Percentiles rank a stretch among this genome's conserved stretches.
These are phyloP conservation scores for Colletes gigas DNA, from an alignment of 1,140 invertebrate genomes.

Conservation along the genomic window DNA sequence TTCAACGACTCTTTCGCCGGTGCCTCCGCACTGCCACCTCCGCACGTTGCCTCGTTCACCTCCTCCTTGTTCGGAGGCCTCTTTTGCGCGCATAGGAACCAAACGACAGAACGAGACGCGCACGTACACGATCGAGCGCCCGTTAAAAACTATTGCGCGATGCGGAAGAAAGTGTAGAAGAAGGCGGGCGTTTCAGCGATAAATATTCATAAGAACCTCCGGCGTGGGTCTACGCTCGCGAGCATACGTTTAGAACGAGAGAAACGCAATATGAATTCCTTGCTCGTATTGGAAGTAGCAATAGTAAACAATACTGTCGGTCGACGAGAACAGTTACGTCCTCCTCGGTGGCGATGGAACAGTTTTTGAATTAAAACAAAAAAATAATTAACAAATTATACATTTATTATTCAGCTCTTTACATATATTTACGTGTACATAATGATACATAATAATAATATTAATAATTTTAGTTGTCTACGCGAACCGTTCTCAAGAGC, in stretches of 20 bases:
- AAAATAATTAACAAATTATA: too few species aligned
- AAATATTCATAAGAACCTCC: slow-evolving; percentile 68
- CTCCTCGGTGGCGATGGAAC: too few species aligned
- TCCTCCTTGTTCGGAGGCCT: slow-evolving; percentile 12
- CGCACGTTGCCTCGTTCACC: slow-evolving; percentile 39
- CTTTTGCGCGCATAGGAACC: slow-evolving; percentile 44
- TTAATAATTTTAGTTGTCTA: too few species aligned
- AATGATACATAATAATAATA: too few species aligned
- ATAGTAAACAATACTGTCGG: too few species aligned
- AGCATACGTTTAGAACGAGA: slow-evolving; percentile 12
- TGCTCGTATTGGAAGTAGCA: not conserved
- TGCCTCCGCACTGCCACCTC: slow-evolving; percentile 35
- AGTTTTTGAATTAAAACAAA: too few species aligned
- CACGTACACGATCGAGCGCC: slow-evolving; percentile 40
- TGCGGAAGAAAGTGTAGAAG: slow-evolving; percentile 61
- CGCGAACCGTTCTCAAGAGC: too few species aligned
- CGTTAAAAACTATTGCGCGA: slow-evolving; percentile 54
- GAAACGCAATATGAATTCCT: slow-evolving; percentile 33
- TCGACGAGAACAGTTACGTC: too few species aligned
- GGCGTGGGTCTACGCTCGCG: slow-evolving; percentile 30
- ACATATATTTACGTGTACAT: too few species aligned
- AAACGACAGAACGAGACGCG: slow-evolving; percentile 46
- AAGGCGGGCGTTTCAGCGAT: slow-evolving; percentile 42
- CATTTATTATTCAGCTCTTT: too few species aligned
- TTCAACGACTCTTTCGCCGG: slow-evolving; percentile 64